These are phyloP conservation scores for Macrosiphum euphorbiae DNA, from an alignment of 2,888 invertebrate species.

Conservation along the genomic window DNA sequence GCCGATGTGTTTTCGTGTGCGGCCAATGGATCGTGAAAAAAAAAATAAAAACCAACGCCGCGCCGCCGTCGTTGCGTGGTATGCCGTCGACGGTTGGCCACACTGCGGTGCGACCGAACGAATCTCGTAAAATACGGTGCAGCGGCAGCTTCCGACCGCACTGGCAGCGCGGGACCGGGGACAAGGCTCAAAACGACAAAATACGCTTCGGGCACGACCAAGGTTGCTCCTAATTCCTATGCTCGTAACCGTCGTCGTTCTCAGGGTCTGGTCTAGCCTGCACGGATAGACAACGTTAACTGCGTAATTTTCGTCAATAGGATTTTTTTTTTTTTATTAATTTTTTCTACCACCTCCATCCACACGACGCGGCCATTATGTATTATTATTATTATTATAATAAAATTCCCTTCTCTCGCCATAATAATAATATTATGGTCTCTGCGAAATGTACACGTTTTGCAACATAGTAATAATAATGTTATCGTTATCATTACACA, in stretches of 20 bases:
- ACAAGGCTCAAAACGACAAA: slow-evolving; percentile 29
- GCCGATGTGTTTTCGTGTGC: slow-evolving; percentile 39
- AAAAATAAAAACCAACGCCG: neutral
- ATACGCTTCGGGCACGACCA: slow-evolving; percentile 46
- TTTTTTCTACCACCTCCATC: neutral
- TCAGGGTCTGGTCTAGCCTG: slow-evolving; percentile 40
- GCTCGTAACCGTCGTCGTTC: neutral
- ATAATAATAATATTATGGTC: neutral
- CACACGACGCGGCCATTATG: neutral
- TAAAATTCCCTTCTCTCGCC: slow-evolving; percentile 5
- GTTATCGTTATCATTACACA: neutral
- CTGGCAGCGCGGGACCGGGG: neutral
- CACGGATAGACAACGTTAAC: slow-evolving; percentile 11
- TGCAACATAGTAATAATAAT: neutral
- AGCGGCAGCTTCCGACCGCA: slow-evolving; percentile 41
- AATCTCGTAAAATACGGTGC: slow-evolving; percentile 40
- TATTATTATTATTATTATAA: slow-evolving; percentile 11
- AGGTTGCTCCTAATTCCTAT: slow-evolving; percentile 41
- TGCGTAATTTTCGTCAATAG: slow-evolving; percentile 59
- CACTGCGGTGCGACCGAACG: slow-evolving; percentile 41
- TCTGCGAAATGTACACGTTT: neutral
- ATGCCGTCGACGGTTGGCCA: slow-evolving; percentile 51
- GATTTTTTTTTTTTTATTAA: slow-evolving; percentile 8
- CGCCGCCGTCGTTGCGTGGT: slow-evolving; percentile 19
- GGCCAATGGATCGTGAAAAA: slow-evolving; percentile 57